A percentile compares a stretch with the other conserved stretches of the same genome.
Evolutionary conservation across 2,888 invertebrate species (phyloP).

Genomic region (Mamestra brassicae): DNA sequence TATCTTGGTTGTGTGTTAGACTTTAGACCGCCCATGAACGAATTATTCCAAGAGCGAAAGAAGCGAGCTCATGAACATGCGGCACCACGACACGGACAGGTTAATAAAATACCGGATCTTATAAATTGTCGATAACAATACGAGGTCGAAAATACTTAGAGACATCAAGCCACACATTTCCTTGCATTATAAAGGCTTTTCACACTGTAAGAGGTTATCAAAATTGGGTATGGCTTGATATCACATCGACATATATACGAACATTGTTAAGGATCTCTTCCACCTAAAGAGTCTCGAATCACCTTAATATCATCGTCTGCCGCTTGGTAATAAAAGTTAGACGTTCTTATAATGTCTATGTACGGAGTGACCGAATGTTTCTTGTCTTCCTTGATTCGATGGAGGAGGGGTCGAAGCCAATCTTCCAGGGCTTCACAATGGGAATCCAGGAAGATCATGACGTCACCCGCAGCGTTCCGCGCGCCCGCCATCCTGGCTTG

Average conservation of each 20-base stretch:
- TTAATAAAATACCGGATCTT: too few species aligned
- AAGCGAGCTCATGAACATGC: too few species aligned
- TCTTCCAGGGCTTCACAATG: slow-evolving; percentile 95
- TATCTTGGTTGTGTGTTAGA: too few species aligned
- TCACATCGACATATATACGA: neutral
- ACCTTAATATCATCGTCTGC: slow-evolving; percentile 70
- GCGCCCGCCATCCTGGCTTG: slow-evolving; percentile 96
- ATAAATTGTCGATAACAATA: too few species aligned
- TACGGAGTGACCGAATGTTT: slow-evolving; percentile 96
- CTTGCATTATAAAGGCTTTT: too few species aligned
- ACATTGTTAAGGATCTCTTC: slow-evolving; percentile 4
- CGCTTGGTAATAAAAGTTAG: slow-evolving; percentile 88
- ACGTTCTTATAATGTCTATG: slow-evolving; percentile 96
- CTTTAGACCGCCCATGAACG: too few species aligned
- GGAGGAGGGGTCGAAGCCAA: slow-evolving; percentile 97
- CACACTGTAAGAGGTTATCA: too few species aligned
- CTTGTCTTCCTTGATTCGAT: slow-evolving; percentile 93
- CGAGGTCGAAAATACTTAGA: too few species aligned
- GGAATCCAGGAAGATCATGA: slow-evolving; percentile 96
- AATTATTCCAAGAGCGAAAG: too few species aligned
- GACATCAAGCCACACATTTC: too few species aligned
- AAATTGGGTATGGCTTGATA: neutral
- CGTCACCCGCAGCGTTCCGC: slow-evolving; percentile 83
- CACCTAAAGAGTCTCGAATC: slow-evolving; percentile 26
- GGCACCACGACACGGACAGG: too few species aligned